phyloP scores from a whole-genome alignment of 2,113 vertebrate genomes.

The Athene noctua region DNA sequence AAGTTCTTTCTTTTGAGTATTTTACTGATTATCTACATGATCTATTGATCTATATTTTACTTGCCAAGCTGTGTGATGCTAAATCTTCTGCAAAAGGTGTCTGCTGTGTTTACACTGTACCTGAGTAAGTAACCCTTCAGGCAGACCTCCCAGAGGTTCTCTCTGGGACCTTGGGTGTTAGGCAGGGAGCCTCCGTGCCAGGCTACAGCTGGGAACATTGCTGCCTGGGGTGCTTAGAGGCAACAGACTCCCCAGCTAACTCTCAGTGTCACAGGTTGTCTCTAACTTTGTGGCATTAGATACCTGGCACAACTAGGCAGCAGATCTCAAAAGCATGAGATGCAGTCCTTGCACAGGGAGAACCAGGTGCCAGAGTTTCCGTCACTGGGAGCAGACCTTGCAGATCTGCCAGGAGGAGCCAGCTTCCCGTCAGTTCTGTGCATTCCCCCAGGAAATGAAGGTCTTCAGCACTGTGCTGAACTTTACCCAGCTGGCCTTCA shows the following conservation, averaged over 20 bases:
- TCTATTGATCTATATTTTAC: not conserved
- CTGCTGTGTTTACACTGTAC: not conserved
- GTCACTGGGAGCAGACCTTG: not conserved
- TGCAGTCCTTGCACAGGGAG: not conserved
- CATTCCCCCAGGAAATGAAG: not conserved
- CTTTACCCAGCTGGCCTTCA: not conserved
- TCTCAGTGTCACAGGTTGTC: not conserved
- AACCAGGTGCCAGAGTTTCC: not conserved
- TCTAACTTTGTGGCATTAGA: not conserved
- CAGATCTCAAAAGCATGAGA: not conserved
- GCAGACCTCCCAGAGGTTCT: not conserved
- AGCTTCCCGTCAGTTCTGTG: not conserved
- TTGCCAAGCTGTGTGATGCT: not conserved
- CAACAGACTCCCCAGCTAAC: not conserved
- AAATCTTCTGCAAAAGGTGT: not conserved
- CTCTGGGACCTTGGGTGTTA: not conserved
- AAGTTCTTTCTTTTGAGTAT: not conserved
- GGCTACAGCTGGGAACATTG: not conserved
- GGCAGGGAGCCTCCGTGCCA: not conserved
- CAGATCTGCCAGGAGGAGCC: not conserved
- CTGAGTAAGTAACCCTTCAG: not conserved
- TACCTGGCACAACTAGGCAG: not conserved
- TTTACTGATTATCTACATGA: not conserved
- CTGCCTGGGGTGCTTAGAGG: fast-evolving
- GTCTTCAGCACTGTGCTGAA: not conserved